Base-by-base conservation (phyloP, 2,797 vertebrate species). In the Platalea minor region DNA sequence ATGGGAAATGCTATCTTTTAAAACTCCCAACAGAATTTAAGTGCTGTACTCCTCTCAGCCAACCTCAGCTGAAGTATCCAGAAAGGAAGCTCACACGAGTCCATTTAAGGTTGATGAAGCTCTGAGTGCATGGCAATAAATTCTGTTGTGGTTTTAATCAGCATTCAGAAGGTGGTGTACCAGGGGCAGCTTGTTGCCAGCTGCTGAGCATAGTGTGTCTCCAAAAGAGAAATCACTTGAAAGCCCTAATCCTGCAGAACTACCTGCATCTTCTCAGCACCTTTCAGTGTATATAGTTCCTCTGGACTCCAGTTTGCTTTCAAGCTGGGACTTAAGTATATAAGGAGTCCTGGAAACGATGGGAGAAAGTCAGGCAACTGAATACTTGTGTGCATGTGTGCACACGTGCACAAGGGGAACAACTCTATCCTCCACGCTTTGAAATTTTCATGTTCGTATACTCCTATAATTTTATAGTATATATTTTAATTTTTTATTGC, bases 361-460 rank as follows among this genome's bases (percentile, higher is more conserved):
- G 21, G 19, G 41, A 51, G 10, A 21, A 41, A 37, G 39, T 60
- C 37, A 68, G 17, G 29, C 33, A 65, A 12, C 7, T 25, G 43
- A 63, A 46, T 65, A 25, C 2, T 6, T 80, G 7, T 26, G 8
- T 43, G 26, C 20, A 8, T 29, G 8, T 43, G 26, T 20, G 8
- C 6, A 3, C 5, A 2, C 3, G 1, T 11, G 15, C 14, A 45
- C 21, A 39, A 18, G 37, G 14, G 29, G 5, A 46, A 8, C 0
- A 6, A n/a, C 48, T 20, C 4, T 46, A 29, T 69, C 25, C 7
- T 67, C 11, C 26, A 11, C 0, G 2, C 18, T 65, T 63, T n/a
- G 73, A 84, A 41, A 35, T 51, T 33, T 35, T 70, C 16, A 37
- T 39, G 6, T 70, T 50, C 15, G 8, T 28, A 21, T 64, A 39